A percentile compares a stretch with the other conserved stretches of the same genome.
Evolutionary conservation across 2,888 invertebrate genomes (phyloP).

Genomic region (Aphodius sticticus): DNA sequence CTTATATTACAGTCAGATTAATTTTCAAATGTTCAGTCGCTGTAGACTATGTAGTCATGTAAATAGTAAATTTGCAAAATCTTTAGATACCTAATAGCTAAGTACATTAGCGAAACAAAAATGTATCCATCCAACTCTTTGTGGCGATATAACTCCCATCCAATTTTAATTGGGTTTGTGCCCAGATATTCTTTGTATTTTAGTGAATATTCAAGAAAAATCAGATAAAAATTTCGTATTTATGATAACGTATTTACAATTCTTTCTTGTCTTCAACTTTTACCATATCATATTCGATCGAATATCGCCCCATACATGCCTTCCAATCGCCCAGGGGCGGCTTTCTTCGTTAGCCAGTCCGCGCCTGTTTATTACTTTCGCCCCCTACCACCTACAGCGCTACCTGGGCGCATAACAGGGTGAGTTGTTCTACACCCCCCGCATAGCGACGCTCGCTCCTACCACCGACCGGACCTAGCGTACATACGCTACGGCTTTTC

Average conservation of each 20-base stretch:
- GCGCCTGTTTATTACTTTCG: slow-evolving; percentile 4
- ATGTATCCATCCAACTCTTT: too few relatives aligned
- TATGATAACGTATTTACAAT: not conserved
- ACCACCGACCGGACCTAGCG: not conserved
- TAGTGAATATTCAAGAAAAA: too few relatives aligned
- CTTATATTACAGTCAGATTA: too few relatives aligned
- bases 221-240: too few relatives aligned
- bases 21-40: too few relatives aligned
- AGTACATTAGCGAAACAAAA: too few relatives aligned
- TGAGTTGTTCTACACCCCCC: not conserved
- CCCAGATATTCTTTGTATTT: too few relatives aligned
- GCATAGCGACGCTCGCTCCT: not conserved
- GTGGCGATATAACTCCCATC: too few relatives aligned
- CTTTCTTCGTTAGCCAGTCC: not conserved
- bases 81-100: too few relatives aligned
- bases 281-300: not conserved
- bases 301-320: not conserved
- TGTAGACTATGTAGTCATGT: too few relatives aligned
- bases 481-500: not conserved
- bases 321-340: not conserved
- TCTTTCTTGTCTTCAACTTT: not conserved
- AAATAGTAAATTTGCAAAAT: too few relatives aligned
- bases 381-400: not conserved
- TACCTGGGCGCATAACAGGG: not conserved
- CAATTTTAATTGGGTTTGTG: too few relatives aligned